Evolutionary conservation across 2,797 vertebrate species (phyloP), one percentile per base, ranked within the genome.

Genomic region (Trichosurus vulpecula): DNA sequence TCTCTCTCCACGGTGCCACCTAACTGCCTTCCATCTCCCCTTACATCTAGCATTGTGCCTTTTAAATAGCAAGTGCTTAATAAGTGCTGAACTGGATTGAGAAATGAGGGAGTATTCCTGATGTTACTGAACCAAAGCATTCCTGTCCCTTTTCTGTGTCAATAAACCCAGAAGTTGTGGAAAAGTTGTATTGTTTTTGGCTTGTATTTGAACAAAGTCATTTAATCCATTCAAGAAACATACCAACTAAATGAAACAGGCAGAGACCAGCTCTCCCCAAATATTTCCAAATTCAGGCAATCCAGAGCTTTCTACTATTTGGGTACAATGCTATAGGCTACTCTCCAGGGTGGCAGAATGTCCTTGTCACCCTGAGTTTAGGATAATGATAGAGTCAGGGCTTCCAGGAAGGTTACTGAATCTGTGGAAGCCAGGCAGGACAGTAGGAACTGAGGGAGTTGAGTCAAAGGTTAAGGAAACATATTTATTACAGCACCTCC

Each of bases 221-320:
- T 52, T 90, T 31, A 54, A 94, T 52, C 14, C 29, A 35, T 25
- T 94, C 94, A 97, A 57, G 94, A 94, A 93, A 90, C 61, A 90
- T n/a, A 74, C 90, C 95, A 92, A 51, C 87, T 96, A 58, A 91
- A 29, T 53, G 93, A 22, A 54, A 90, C 25, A 47, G 55, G 81
- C 14, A 90, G 90, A 94, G 96, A n/a, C 41, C 93, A 90, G 52
- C 61, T 90, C 66, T 14, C 47, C 47, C 9, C 92, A 52, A 89
- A 57, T 13, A 52, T n/a, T 74, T 74, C 61, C n/a, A 74, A 35
- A 74, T n/a, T 74, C 35, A n/a, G 61, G n/a, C 16, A 2, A 4
- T 22, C 19, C 2, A 74, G 61, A 74, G 16, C 5, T 74, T 74
- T 41, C 30, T 74, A 22, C 27, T 74, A n/a, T 74, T 74, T 74